phyloP scores from a whole-genome alignment of 2,888 invertebrate species.

The Platerodrilus igneus region DNA sequence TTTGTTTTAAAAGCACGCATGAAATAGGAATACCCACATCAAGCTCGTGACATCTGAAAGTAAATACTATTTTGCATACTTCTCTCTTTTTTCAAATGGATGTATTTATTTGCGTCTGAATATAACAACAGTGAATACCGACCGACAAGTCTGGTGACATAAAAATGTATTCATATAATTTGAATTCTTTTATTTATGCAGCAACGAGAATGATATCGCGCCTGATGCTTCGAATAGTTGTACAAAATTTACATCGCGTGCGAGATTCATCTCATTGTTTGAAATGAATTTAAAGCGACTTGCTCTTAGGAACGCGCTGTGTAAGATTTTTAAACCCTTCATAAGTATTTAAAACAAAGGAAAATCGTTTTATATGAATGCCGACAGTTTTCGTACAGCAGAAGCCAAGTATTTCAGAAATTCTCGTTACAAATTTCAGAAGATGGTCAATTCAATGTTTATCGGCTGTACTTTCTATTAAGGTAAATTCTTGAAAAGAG shows the following conservation, averaged over 20 bases:
- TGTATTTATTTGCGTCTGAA: constrained; percentile 47
- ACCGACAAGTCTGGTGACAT: constrained; percentile 45
- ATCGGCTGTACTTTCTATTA: too few species aligned
- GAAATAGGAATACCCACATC: constrained; percentile 1
- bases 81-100: constrained; percentile 27
- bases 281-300: constrained; percentile 46
- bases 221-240: constrained; percentile 49
- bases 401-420: too few species aligned
- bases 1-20: too few species aligned
- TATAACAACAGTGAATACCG: constrained; percentile 50
- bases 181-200: constrained; percentile 48
- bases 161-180: constrained; percentile 49
- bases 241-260: constrained; percentile 47
- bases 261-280: constrained; percentile 47
- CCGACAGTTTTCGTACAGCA: too few species aligned
- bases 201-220: constrained; percentile 44
- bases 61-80: constrained; percentile 11
- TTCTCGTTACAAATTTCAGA: too few species aligned
- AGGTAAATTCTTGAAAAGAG: too few species aligned
- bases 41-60: constrained; percentile 6
- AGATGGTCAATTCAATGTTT: too few species aligned
- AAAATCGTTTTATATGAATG: too few species aligned
- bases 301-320: constrained; percentile 20
- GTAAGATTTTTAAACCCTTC: constrained; percentile 24
- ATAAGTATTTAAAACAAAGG: too few species aligned